Conservation (phyloP, 2,888 invertebrate genomes). For the Iselma pallidipennis region DNA sequence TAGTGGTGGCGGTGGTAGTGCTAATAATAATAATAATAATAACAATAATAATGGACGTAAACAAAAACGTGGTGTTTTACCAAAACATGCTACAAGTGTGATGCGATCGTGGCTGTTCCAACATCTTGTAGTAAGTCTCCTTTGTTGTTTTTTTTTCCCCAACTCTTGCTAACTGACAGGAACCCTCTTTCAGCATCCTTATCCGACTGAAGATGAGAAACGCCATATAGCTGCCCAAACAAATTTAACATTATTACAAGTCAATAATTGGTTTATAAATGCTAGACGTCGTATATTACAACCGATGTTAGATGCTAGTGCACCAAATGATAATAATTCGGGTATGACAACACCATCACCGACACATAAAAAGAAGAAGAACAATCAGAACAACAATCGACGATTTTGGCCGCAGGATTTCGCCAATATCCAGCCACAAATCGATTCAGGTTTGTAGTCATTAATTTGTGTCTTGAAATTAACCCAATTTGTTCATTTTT, state of each 20-base stretch:
- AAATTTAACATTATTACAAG: slow-evolving; percentile 76
- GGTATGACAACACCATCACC: slow-evolving; percentile 35
- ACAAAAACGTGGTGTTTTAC: slow-evolving; percentile 88
- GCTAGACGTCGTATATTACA: slow-evolving; percentile 88
- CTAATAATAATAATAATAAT: slow-evolving; percentile 36
- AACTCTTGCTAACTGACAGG: too few species aligned
- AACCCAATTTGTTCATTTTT: too few species aligned
- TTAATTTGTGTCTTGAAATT: too few species aligned
- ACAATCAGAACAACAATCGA: slow-evolving; percentile 65
- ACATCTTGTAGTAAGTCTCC: slow-evolving; percentile 79
- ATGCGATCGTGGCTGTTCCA: slow-evolving; percentile 97
- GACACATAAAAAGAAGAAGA: slow-evolving; percentile 61
- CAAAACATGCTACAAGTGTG: slow-evolving; percentile 93
- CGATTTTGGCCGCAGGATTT: slow-evolving; percentile 77
- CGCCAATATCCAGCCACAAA: slow-evolving; percentile 63
- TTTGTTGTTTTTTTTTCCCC: neutral
- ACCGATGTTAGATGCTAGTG: slow-evolving; percentile 84
- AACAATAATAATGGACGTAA: slow-evolving; percentile 56
- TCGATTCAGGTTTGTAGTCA: slow-evolving; percentile 61
- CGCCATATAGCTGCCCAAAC: slow-evolving; percentile 87
- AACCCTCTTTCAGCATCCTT: slow-evolving; percentile 89
- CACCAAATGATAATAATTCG: slow-evolving; percentile 39
- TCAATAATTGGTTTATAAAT: slow-evolving; percentile 95
- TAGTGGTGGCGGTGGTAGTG: slow-evolving; percentile 20
- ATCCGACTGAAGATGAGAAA: slow-evolving; percentile 94